Base-by-base conservation (phyloP, 2,113 vertebrate species). In the Cariama cristata region DNA sequence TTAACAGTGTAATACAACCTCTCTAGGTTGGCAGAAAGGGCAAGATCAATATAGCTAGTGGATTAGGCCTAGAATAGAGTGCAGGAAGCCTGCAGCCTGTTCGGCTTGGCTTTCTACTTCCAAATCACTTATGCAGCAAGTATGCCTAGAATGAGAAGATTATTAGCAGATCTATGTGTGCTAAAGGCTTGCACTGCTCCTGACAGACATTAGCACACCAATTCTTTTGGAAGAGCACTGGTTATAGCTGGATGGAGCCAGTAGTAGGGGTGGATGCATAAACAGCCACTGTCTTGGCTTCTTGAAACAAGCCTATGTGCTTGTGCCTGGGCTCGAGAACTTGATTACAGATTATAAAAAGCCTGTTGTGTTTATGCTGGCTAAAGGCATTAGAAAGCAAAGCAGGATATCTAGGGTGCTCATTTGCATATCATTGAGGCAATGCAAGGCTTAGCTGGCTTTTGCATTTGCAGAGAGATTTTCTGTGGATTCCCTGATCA, bases 371-470 rank as follows among this genome's bases (percentile, higher is more conserved):
- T 96, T 96, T 91, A 83, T 89, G 77, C 89, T 95, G 86, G 84
- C 84, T 94, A 69, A 94, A 91, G 91, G 89, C 84, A 94, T 91
- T 88, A 96, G 94, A 87, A 94, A 96, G 93, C 74, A 90, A 90
- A 93, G 91, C 71, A 73, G 95, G 89, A 97, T 96, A 82, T 96
- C 94, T 96, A 89, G 91, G 95, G 95, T 93, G 91, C 66, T 97
- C 87, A 82, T 96, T 81, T 95, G 71, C 95, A 88, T 93, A 96
- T 68, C 93, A 90, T 81, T 66, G 89, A 96, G 91, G 94, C 89
- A 94, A 14, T 89, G 92, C 90, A 83, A 92, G 92, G 90, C 93
- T 94, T 84, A 93, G 90, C 77, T 85, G 82, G 79, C 86, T 94
- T 73, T 62, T 92, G 77, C 92, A 93, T 91, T 95, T 86, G 89